Evolutionary conservation across 92 coral and sea anemone genomes (phyloP).

Genomic region (Phenganax stokvisi): DNA sequence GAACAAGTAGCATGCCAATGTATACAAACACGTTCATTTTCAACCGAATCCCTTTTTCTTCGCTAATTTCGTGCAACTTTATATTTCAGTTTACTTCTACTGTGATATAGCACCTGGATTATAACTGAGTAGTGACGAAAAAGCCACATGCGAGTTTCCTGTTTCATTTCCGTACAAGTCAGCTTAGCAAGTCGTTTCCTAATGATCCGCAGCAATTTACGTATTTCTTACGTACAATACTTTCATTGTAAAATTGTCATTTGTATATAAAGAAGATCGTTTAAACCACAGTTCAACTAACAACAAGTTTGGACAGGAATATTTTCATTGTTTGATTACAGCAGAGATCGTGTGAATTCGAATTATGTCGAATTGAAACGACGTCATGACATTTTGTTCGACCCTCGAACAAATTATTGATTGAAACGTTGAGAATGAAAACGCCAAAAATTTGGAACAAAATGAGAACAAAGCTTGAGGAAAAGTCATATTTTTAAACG

Average conservation of each 20-base stretch:
- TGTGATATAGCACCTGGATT: conserved; percentile 16
- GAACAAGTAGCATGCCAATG: not conserved
- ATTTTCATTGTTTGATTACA: not conserved
- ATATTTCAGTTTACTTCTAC: not conserved
- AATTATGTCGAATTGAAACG: too few species aligned
- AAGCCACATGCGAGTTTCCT: not conserved
- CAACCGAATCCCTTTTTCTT: not conserved
- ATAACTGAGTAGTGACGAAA: not conserved
- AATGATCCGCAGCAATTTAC: not conserved
- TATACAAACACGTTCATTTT: not conserved
- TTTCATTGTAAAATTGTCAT: not conserved
- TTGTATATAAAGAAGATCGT: not conserved
- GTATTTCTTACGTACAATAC: not conserved
- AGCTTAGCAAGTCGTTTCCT: not conserved
- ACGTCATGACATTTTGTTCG: too few species aligned
- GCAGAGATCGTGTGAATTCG: not conserved
- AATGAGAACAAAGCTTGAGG: too few species aligned
- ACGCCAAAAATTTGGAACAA: too few species aligned
- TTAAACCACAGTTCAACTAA: not conserved
- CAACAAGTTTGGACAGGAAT: conserved; percentile 12
- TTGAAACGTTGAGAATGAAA: too few species aligned
- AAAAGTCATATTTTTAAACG: too few species aligned
- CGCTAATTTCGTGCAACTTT: not conserved
- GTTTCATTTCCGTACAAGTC: not conserved
- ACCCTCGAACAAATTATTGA: too few species aligned